A percentile compares a stretch with the other conserved stretches of the same genome.
phyloP scores from a whole-genome alignment of 2,113 vertebrate species.

The Equus quagga region DNA sequence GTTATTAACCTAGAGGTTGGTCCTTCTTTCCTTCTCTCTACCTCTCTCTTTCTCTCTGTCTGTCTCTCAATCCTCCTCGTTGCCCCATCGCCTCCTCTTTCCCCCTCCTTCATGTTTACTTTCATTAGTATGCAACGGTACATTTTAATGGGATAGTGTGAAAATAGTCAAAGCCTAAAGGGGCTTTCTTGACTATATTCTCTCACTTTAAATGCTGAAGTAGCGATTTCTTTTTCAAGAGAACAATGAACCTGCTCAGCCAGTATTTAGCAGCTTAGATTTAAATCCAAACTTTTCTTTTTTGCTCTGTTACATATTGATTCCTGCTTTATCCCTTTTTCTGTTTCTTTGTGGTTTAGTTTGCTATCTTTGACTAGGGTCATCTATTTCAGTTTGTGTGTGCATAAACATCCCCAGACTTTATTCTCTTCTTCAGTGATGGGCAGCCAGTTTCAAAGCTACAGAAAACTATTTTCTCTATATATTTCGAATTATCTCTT shows the following conservation, averaged over 20 bases:
- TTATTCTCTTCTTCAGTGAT: conserved; percentile 20
- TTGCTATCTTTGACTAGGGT: conserved; percentile 72
- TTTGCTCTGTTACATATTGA: conserved; percentile 64
- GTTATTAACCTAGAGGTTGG: background rate
- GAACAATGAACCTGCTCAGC: conserved; percentile 76
- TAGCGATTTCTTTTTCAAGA: conserved; percentile 77
- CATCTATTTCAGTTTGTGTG: conserved; percentile 77
- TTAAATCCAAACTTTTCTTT: conserved; percentile 79
- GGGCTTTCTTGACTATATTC: conserved; percentile 56
- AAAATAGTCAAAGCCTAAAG: conserved; percentile 67
- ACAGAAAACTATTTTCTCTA: background rate
- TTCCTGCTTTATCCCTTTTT: conserved; percentile 78
- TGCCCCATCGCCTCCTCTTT: rapidly evolving
- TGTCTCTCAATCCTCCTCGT: background rate
- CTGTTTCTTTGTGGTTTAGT: conserved; percentile 79
- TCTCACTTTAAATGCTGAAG: conserved; percentile 79
- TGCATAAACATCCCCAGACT: conserved; percentile 70
- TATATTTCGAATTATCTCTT: background rate
- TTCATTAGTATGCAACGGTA: conserved; percentile 75
- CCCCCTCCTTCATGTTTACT: conserved; percentile 45
- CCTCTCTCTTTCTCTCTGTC: background rate
- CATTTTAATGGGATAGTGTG: conserved; percentile 55
- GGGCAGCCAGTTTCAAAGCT: background rate
- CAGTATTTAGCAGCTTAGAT: conserved; percentile 73
- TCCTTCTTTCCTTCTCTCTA: too few relatives aligned